A percentile compares a stretch with the other conserved stretches of the same genome.
These are phyloP conservation scores for Ips typographus DNA, from an alignment of 1,140 invertebrate genomes.

Conservation along the genomic window DNA sequence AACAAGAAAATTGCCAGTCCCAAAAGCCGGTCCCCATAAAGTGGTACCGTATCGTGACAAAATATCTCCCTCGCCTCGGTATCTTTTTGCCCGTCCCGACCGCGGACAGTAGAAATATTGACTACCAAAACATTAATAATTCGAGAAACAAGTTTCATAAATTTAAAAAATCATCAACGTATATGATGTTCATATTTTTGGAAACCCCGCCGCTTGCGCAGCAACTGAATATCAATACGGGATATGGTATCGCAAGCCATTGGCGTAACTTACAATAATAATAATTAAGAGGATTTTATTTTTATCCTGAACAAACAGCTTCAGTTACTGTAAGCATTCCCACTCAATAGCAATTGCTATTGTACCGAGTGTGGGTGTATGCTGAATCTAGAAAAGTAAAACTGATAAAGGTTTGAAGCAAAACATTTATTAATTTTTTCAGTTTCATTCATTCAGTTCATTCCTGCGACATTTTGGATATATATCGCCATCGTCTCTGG, in stretches of 20 bases:
- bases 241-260: background rate
- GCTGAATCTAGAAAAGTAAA: no score
- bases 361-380: no score
- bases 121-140: constrained; percentile 34
- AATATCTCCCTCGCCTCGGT: constrained; percentile 18
- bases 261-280: background rate
- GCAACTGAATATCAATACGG: constrained; percentile 24
- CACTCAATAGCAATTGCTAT: no score
- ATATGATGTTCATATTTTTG: constrained; percentile 31
- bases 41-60: constrained; percentile 21
- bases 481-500: no score
- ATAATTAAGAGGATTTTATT: background rate
- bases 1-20: no score
- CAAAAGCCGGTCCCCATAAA: background rate
- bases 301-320: no score
- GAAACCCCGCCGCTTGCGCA: constrained; percentile 22
- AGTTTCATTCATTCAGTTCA: no score
- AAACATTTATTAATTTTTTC: no score
- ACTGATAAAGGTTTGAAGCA: no score
- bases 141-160: constrained; percentile 27
- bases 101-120: constrained; percentile 32
- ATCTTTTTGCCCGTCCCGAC: constrained; percentile 18
- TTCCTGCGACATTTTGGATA: no score
- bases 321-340: no score
- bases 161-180: constrained; percentile 33